Conservation (phyloP, 2,797 vertebrate species). For the Muraenolepis orangiensis region DNA sequence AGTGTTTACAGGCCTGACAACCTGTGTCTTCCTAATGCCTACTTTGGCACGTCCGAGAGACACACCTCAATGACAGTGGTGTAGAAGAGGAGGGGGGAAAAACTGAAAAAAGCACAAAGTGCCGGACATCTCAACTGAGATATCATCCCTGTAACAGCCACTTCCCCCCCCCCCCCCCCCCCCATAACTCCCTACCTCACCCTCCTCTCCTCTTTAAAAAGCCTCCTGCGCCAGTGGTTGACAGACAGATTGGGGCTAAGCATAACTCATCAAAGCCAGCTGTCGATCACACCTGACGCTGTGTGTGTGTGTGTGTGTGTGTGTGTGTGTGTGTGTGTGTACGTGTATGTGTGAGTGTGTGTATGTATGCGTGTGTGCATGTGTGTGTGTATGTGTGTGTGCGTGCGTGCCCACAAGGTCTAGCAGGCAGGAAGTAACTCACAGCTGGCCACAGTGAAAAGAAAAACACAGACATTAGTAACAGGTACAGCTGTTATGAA, state of each 20-base stretch:
- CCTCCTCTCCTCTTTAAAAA: background rate
- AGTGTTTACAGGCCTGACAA: slow-evolving; percentile 45
- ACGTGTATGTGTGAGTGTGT: slow-evolving; percentile 22
- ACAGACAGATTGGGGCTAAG: slow-evolving; percentile 55
- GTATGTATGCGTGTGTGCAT: slow-evolving; percentile 20
- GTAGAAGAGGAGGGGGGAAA: slow-evolving; percentile 10
- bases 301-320: slow-evolving; percentile 22
- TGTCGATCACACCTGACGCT: slow-evolving; percentile 49
- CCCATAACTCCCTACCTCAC: background rate
- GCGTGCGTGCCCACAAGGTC: slow-evolving; percentile 28
- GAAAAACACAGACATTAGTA: slow-evolving; percentile 50
- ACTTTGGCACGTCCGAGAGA: slow-evolving; percentile 44
- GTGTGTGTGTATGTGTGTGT: slow-evolving; percentile 19
- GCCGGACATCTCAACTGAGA: slow-evolving; percentile 33
- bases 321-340: slow-evolving; percentile 28
- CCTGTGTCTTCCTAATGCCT: slow-evolving; percentile 48
- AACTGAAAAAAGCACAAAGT: slow-evolving; percentile 25
- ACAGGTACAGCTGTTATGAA: slow-evolving; percentile 58
- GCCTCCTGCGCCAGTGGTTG: slow-evolving; percentile 40
- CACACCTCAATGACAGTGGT: slow-evolving; percentile 27
- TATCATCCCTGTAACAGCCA: slow-evolving; percentile 28
- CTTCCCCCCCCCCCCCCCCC: slow-evolving; percentile 4
- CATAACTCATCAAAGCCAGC: slow-evolving; percentile 56
- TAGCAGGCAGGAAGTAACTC: slow-evolving; percentile 61
- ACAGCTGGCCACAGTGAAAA: slow-evolving; percentile 55